Conservation (phyloP, 2,797 vertebrate genomes). For the Eidolon dupreanum region DNA sequence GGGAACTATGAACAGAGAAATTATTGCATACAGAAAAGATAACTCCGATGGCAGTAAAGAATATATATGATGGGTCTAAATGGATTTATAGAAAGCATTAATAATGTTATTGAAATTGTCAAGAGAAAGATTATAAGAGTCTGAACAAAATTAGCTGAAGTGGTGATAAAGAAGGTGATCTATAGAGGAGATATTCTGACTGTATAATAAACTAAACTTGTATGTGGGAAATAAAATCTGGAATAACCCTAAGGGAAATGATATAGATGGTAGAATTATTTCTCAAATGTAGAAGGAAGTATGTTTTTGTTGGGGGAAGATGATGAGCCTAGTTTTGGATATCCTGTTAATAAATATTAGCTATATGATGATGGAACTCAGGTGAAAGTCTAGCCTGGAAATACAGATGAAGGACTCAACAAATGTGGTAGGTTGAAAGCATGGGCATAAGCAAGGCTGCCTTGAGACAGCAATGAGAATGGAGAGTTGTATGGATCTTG, state of each 20-base stretch:
- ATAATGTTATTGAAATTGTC: background rate
- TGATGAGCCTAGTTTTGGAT: background rate
- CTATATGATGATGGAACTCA: background rate
- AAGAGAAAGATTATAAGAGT: background rate
- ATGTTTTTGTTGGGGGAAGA: background rate
- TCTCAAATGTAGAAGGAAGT: background rate
- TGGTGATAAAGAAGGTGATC: background rate
- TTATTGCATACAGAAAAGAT: background rate
- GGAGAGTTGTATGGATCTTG: background rate
- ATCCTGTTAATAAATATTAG: background rate
- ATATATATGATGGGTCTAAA: background rate
- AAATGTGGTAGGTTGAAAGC: background rate
- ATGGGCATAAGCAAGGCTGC: background rate
- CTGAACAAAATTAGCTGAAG: background rate
- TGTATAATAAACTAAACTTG: background rate
- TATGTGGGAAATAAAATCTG: background rate
- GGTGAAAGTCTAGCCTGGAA: background rate
- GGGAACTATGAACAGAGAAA: background rate
- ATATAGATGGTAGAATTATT: background rate
- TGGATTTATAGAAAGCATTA: background rate
- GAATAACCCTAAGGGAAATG: background rate
- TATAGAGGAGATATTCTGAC: background rate
- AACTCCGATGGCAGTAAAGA: background rate
- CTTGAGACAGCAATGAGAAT: background rate
- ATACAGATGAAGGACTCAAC: background rate